phyloP scores from a whole-genome alignment of 2,888 invertebrate species.

The Atethmia centrago region DNA sequence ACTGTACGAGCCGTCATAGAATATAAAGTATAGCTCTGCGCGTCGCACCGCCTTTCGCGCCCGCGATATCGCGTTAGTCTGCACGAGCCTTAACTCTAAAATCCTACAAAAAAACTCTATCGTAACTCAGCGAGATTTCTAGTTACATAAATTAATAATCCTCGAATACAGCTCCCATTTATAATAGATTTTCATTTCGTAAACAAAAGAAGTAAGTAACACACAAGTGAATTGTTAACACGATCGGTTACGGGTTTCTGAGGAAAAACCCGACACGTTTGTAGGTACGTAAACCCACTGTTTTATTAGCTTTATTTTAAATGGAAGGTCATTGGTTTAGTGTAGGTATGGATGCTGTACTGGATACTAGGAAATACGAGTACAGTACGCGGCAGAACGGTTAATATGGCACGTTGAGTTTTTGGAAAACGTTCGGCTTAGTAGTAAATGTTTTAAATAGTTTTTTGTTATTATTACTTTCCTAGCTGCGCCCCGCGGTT shows the following conservation, averaged over 20 bases:
- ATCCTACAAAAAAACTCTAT: not conserved
- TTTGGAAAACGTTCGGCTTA: no score
- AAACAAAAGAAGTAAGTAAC: conserved; percentile 25
- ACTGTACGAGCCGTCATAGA: no score
- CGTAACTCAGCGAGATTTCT: not conserved
- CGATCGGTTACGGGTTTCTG: conserved; percentile 1
- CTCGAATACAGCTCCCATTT: conserved; percentile 28
- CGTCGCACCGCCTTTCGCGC: no score
- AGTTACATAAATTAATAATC: conserved; percentile 31
- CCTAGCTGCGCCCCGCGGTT: no score
- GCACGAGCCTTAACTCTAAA: no score
- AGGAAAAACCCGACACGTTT: not conserved
- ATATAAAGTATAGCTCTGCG: no score
- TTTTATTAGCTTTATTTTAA: conserved; percentile 34
- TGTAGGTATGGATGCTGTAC: not conserved
- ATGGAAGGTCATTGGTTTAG: conserved; percentile 12
- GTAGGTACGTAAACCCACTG: conserved; percentile 4
- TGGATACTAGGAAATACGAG: not conserved
- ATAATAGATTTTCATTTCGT: conserved; percentile 20
- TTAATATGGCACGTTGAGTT: no score
- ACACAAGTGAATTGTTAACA: conserved; percentile 26
- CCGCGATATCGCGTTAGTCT: no score
- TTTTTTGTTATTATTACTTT: no score
- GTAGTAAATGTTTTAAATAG: no score
- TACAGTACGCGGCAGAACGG: no score